Evolutionary conservation across 2,113 vertebrate species (phyloP), one percentile per base, ranked within the genome.

Genomic region (Lophochroa leadbeateri): DNA sequence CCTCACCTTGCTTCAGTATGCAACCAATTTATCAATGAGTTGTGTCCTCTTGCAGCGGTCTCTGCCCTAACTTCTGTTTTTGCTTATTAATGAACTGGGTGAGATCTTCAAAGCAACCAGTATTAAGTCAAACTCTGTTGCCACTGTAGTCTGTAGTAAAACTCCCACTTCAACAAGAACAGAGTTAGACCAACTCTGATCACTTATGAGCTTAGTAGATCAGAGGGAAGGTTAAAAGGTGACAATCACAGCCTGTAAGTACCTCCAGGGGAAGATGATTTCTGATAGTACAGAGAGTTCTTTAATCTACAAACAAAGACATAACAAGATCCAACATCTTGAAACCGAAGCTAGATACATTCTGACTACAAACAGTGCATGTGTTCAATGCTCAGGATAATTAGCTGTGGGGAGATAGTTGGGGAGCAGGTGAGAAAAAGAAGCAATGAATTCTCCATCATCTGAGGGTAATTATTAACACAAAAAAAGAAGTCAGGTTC

Each of bases 241-340:
- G 96, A 96, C 88, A 95, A 82, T 94, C 86, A 75, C 76, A 67
- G 82, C 39, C 90, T 88, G 33, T 79, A 75, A 84, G 86, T 82
- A 92, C 57, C 94, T 93, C 94, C 52, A 83, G 47, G 47, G 94
- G 41, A 27, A 95, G 46, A 91, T 29, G 86, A 93, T 79, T 90
- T 90, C 72, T 89, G 82, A 79, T 86, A 84, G 72, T 79, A 92
- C 52, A 86, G 80, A 76, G 82, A 88, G 55, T 61, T 82, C 94
- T 97, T 96, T 95, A 95, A 90, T 96, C 88, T 94, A 90, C 69
- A 89, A 63, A 91, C 60, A 96, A 93, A 96, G 44, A 63, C 44
- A 10, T 84, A 90, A 81, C 79, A 88, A 88, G 88, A 94, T 94
- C 69, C 72, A 94, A 65, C 74, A 94, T 52, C 61, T 92, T 86